These are phyloP conservation scores for Gopherus flavomarginatus DNA, from an alignment of 2,113 vertebrate species.

Conservation along the genomic window DNA sequence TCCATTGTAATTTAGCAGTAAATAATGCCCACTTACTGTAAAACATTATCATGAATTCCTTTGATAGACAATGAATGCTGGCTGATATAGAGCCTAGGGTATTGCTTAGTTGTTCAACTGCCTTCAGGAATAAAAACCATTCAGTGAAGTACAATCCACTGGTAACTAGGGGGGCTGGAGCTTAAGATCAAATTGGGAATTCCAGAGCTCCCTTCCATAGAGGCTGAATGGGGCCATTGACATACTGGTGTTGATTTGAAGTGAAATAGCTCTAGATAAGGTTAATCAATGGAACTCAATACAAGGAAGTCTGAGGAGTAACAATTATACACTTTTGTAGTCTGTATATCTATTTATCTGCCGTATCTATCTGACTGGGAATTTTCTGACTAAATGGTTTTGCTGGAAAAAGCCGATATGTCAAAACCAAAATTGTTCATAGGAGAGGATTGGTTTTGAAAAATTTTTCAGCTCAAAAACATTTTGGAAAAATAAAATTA, in stretches of 20 bases:
- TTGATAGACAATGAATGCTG: neutral
- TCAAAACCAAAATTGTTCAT: neutral
- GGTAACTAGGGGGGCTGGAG: neutral
- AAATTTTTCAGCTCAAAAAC: neutral
- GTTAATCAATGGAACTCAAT: neutral
- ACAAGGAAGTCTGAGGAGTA: neutral
- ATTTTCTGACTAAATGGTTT: neutral
- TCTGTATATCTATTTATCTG: neutral
- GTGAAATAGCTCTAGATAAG: neutral
- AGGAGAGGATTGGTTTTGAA: neutral
- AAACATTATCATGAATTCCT: neutral
- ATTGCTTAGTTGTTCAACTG: neutral
- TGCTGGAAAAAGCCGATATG: neutral
- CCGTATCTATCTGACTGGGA: neutral
- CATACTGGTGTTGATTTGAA: fast-evolving
- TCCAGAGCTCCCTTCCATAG: neutral
- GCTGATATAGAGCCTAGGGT: neutral
- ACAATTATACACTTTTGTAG: neutral
- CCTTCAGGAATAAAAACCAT: neutral
- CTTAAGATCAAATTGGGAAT: neutral
- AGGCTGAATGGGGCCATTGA: neutral
- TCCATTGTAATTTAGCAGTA: conserved; percentile 43
- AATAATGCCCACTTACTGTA: conserved; percentile 25
- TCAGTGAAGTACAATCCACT: neutral
- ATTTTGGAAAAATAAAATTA: neutral